A percentile compares a stretch with the other conserved stretches of the same genome.
These are phyloP conservation scores for Gadopsis bispinosus DNA, from an alignment of 2,797 vertebrate genomes.

Conservation along the genomic window DNA sequence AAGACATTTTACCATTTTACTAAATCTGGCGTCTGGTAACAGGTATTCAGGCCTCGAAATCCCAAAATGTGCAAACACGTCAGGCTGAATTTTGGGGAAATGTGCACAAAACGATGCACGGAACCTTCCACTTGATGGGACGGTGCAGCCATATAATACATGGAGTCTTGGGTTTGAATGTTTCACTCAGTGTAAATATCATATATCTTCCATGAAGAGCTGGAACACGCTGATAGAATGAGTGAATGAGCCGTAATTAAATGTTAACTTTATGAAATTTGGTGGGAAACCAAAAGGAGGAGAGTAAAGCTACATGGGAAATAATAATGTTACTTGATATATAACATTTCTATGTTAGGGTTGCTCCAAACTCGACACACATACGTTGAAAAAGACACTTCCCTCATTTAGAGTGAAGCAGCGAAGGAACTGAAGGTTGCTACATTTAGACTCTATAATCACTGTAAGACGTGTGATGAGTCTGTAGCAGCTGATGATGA, in stretches of 20 bases:
- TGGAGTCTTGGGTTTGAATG: background rate
- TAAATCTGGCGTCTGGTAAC: too few species aligned
- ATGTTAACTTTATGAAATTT: background rate
- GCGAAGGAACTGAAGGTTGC: background rate
- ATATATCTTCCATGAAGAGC: background rate
- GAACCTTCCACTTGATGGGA: background rate
- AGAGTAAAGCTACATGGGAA: background rate
- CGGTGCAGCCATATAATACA: background rate
- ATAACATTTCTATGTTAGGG: background rate
- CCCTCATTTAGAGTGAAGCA: background rate
- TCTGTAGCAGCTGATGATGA: conserved; percentile 40
- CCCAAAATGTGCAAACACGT: background rate
- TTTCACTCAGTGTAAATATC: background rate
- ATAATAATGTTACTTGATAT: background rate
- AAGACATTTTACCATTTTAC: background rate
- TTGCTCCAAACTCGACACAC: background rate
- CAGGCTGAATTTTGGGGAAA: background rate
- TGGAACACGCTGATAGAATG: background rate
- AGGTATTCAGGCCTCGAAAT: background rate
- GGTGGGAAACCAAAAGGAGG: background rate
- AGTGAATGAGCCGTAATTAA: background rate
- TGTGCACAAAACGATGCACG: background rate
- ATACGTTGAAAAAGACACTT: background rate
- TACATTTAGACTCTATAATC: background rate
- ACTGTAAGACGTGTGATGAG: conserved; percentile 1